phyloP scores from a whole-genome alignment of 2,797 vertebrate genomes.

The Mormyrops boulengeri region DNA sequence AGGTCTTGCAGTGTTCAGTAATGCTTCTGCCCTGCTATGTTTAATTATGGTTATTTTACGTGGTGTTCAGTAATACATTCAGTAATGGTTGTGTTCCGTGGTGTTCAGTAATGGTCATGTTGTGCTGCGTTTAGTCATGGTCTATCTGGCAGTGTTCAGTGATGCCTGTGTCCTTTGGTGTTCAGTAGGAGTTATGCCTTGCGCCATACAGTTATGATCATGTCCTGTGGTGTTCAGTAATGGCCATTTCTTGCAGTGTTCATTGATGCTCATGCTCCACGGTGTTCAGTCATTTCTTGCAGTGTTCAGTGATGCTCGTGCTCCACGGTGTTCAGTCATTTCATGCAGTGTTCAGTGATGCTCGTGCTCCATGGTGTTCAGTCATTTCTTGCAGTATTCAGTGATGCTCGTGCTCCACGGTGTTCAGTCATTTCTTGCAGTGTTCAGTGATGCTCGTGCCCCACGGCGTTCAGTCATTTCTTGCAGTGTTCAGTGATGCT shows the following conservation, averaged over 20 bases:
- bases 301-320: too few species aligned
- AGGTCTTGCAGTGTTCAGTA: not conserved
- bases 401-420: too few species aligned
- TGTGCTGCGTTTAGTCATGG: not conserved
- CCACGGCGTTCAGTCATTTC: not conserved
- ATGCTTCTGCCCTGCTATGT: not conserved
- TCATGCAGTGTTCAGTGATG: too few species aligned
- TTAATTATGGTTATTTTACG: not conserved
- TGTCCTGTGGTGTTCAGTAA: not conserved
- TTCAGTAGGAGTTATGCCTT: not conserved
- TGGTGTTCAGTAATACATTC: not conserved
- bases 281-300: too few species aligned
- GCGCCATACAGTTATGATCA: not conserved
- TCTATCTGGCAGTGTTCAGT: not conserved
- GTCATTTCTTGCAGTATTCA: too few species aligned
- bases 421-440: not conserved
- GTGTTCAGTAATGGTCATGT: not conserved
- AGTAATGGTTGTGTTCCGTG: not conserved
- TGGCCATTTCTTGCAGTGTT: not conserved
- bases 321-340: too few species aligned
- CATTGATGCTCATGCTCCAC: constrained; percentile 18
- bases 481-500: too few species aligned
- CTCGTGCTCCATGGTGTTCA: too few species aligned
- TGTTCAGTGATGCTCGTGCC: not conserved
- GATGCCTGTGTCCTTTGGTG: not conserved